Percentiles rank a stretch among this genome's conserved stretches.
Conservation (phyloP, 2,113 vertebrate genomes). For the Oryzias curvinotus region DNA sequence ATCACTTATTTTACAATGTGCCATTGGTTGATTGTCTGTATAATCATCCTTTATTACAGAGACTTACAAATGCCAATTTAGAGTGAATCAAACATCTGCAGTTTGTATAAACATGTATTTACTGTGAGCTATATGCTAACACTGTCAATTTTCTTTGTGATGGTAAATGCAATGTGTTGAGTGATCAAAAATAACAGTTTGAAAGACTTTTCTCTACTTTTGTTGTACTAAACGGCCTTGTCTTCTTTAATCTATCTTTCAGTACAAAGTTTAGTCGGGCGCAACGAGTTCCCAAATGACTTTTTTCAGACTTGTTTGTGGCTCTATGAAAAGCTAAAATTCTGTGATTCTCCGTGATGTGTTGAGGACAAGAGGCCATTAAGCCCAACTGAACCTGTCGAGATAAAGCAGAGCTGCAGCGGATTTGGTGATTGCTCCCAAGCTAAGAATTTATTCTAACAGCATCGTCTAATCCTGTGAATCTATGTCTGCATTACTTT, state of each 20-base stretch:
- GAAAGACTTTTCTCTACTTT: constrained; percentile 24
- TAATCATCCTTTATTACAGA: constrained; percentile 8
- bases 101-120: not conserved
- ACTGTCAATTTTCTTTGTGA: not conserved
- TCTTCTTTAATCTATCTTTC: constrained; percentile 26
- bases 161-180: not conserved
- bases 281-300: constrained; percentile 44
- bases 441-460: constrained; percentile 45
- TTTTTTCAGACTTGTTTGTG: constrained; percentile 43
- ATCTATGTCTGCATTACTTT: constrained; percentile 28
- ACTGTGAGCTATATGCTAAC: not conserved
- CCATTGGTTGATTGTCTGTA: constrained; percentile 8
- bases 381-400: constrained; percentile 46
- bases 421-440: constrained; percentile 30
- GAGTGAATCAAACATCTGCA: not conserved
- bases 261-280: constrained; percentile 39
- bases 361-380: constrained; percentile 54
- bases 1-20: not conserved
- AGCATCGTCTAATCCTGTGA: constrained; percentile 33
- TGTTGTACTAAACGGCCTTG: constrained; percentile 1
- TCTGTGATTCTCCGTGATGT: constrained; percentile 43
- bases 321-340: constrained; percentile 30
- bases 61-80: constrained; percentile 10
- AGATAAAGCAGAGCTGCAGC: constrained; percentile 48
- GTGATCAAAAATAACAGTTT: not conserved